Evolutionary conservation across 2,888 invertebrate species (phyloP).

Genomic region (Anoplius nigerrimus): DNA sequence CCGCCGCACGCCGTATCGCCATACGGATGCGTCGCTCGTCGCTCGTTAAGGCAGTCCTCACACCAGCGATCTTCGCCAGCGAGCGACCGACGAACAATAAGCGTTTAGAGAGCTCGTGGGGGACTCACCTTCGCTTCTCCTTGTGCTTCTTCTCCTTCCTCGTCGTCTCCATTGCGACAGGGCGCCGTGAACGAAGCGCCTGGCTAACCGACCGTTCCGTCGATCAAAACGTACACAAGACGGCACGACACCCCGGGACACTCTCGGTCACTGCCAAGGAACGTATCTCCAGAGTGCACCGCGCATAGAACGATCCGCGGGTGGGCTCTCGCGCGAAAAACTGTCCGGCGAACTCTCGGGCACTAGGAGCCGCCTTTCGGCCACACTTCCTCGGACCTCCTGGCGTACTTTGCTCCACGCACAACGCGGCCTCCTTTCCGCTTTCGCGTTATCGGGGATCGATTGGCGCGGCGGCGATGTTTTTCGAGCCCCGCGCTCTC

Average conservation of each 20-base stretch:
- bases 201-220: too few relatives aligned
- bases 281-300: constrained; percentile 47
- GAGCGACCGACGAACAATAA: background rate
- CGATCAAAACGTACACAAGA: too few relatives aligned
- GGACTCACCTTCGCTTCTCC: constrained; percentile 82
- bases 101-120: background rate
- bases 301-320: too few relatives aligned
- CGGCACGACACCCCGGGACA: constrained; percentile 38
- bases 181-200: background rate
- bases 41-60: background rate
- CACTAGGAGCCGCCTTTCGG: too few relatives aligned
- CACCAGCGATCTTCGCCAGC: too few relatives aligned
- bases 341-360: too few relatives aligned
- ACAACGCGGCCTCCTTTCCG: constrained; percentile 3
- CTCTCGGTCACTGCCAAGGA: constrained; percentile 65
- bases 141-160: constrained; percentile 76
- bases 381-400: background rate
- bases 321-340: too few relatives aligned
- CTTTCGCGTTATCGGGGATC: constrained; percentile 3
- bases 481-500: constrained; percentile 13
- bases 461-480: background rate
- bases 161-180: constrained; percentile 41
- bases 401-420: constrained; percentile 33
- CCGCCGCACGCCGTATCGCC: background rate
- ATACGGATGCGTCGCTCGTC: background rate